phyloP scores from a whole-genome alignment of 1,140 invertebrate species.

The Ceratina calcarata region DNA sequence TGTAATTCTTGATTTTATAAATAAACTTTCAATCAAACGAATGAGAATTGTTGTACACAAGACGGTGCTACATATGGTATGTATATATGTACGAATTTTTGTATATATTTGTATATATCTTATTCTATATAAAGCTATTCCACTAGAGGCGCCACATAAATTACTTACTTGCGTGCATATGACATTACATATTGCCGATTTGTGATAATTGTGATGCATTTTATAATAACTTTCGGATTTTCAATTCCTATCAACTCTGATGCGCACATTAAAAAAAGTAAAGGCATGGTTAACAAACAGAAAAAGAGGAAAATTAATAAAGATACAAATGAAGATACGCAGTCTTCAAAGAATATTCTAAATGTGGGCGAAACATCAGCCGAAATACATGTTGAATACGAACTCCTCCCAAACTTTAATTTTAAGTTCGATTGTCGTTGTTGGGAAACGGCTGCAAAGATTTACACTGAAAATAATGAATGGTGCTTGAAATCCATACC shows the following conservation, averaged over 20 bases:
- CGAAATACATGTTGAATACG: slow-evolving; percentile 31
- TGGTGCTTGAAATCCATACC: slow-evolving; percentile 5
- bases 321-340: not conserved
- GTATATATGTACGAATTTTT: no score
- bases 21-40: no score
- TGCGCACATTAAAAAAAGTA: not conserved
- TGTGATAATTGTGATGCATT: slow-evolving; percentile 8
- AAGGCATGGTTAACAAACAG: slow-evolving; percentile 17
- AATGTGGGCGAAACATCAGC: not conserved
- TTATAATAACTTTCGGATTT: slow-evolving; percentile 40
- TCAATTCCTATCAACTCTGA: not conserved
- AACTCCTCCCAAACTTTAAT: slow-evolving; percentile 28
- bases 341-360: slow-evolving; percentile 22
- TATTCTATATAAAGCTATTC: no score
- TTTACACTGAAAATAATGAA: slow-evolving; percentile 24
- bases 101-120: no score
- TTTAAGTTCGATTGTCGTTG: slow-evolving; percentile 45
- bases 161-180: no score
- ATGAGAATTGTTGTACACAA: no score
- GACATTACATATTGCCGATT: no score
- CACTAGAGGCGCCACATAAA: no score
- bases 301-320: not conserved
- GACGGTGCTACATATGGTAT: no score
- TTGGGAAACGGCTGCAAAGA: slow-evolving; percentile 29
- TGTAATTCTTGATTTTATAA: no score